Evolutionary conservation across 2,113 vertebrate genomes (phyloP).

Genomic region (Crotalus tigris): DNA sequence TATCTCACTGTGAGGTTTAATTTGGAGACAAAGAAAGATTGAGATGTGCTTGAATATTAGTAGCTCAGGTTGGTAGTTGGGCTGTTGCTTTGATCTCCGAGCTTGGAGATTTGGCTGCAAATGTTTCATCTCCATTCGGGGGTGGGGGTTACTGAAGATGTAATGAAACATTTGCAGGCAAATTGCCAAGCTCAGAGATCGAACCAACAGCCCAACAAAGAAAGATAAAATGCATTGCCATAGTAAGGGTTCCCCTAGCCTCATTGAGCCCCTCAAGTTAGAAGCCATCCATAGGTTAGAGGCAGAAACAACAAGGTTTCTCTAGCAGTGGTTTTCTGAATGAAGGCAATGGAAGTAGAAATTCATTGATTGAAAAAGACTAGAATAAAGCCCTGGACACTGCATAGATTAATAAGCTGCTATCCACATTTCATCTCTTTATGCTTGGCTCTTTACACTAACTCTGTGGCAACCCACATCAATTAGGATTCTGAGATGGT

Average conservation of each 20-base stretch:
- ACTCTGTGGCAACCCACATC: neutral
- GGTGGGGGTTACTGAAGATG: no score
- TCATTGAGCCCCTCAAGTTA: conserved; percentile 1
- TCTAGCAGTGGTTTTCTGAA: conserved; percentile 29
- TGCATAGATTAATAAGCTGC: conserved; percentile 16
- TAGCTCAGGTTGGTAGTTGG: no score
- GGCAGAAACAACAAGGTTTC: conserved; percentile 11
- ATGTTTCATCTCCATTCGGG: no score
- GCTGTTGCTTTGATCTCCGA: no score
- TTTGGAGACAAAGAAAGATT: conserved; percentile 21
- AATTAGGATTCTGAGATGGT: neutral
- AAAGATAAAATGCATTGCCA: neutral
- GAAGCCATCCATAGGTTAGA: neutral
- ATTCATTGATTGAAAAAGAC: neutral
- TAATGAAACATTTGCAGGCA: no score
- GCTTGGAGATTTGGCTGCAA: no score
- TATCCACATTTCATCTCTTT: neutral
- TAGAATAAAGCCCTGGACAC: neutral
- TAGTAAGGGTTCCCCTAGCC: conserved; percentile 13
- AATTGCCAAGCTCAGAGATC: no score
- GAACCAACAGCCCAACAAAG: neutral
- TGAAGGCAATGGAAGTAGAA: conserved; percentile 11
- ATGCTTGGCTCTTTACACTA: neutral
- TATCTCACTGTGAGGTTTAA: conserved; percentile 23
- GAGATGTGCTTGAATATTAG: no score